Evolutionary conservation across 2,797 vertebrate genomes (phyloP).

Genomic region (Echiichthys vipera): DNA sequence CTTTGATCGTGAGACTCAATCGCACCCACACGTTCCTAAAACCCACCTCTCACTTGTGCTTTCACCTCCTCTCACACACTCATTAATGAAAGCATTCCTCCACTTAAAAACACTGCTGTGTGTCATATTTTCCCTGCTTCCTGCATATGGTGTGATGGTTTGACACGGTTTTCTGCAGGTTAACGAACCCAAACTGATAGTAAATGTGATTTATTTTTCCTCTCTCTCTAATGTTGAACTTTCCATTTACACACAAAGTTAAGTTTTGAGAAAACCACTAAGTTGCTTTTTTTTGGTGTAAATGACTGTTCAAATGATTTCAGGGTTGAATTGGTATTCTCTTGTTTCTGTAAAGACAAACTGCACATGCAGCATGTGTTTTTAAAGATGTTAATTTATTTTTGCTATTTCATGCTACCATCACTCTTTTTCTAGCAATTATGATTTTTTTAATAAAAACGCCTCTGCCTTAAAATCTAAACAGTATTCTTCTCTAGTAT

Average conservation of each 20-base stretch:
- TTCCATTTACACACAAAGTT: neutral
- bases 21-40: neutral
- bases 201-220: neutral
- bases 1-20: neutral
- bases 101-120: neutral
- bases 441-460: neutral
- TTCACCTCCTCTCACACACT: constrained; percentile 4
- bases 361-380: neutral
- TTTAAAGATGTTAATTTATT: neutral
- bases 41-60: neutral
- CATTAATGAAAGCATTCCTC: neutral
- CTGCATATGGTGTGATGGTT: neutral
- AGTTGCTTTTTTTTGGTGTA: neutral
- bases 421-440: neutral
- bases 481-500: neutral
- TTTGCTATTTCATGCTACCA: neutral
- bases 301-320: neutral
- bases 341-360: neutral
- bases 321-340: neutral
- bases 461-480: neutral
- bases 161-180: neutral
- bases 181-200: constrained; percentile 3
- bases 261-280: neutral
- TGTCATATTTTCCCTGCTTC: constrained; percentile 34
- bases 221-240: neutral